Percentiles rank a stretch among this genome's conserved stretches.
Conservation (phyloP, 1,140 invertebrate species). For the Lepidurus apus region DNA sequence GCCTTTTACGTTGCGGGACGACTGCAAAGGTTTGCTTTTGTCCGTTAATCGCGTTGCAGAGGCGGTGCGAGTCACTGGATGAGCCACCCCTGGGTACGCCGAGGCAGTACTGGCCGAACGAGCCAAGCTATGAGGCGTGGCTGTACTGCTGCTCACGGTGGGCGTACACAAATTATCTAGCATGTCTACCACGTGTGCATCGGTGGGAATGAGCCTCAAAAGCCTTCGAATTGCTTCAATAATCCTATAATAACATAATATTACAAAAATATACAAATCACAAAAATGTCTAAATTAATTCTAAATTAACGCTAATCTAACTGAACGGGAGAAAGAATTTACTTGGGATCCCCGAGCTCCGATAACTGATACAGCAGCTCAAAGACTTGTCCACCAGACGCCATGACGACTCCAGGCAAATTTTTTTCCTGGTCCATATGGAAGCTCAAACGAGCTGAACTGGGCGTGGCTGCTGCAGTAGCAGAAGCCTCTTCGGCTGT, state of each 20-base stretch:
- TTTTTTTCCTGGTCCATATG: slow-evolving; percentile 47
- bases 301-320: not conserved
- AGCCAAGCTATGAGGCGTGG: slow-evolving; percentile 8
- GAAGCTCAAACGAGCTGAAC: slow-evolving; percentile 31
- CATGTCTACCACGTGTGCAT: slow-evolving; percentile 47
- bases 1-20: slow-evolving; percentile 43
- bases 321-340: slow-evolving; percentile 25
- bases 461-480: slow-evolving; percentile 24
- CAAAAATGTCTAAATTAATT: slow-evolving; percentile 24
- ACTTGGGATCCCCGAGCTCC: slow-evolving; percentile 49
- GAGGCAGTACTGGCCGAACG: slow-evolving; percentile 22
- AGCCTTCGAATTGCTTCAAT: slow-evolving; percentile 47
- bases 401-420: slow-evolving; percentile 53
- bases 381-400: slow-evolving; percentile 50
- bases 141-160: slow-evolving; percentile 12
- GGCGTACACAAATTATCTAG: slow-evolving; percentile 43
- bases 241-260: slow-evolving; percentile 43
- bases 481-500: slow-evolving; percentile 8
- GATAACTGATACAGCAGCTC: slow-evolving; percentile 51
- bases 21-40: slow-evolving; percentile 39
- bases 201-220: slow-evolving; percentile 51
- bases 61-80: not conserved
- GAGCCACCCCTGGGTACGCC: not conserved
- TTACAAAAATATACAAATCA: slow-evolving; percentile 26
- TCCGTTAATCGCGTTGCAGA: slow-evolving; percentile 31